A percentile compares a stretch with the other conserved stretches of the same genome.
phyloP scores from a whole-genome alignment of 2,797 vertebrate species.

The Schizopygopsis pylzovi region DNA sequence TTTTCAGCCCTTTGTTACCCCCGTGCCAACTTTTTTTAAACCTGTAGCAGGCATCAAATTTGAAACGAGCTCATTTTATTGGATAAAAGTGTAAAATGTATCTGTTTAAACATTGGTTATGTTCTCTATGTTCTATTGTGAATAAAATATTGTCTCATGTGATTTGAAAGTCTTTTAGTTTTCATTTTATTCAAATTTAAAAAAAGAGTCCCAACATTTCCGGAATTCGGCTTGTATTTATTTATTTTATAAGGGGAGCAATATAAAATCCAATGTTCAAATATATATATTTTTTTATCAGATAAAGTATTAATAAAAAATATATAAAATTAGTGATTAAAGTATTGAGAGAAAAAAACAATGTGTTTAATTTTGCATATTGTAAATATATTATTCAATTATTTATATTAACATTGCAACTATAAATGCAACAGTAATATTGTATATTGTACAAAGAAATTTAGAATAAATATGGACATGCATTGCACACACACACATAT shows the following conservation, averaged over 20 bases:
- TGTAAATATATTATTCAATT: background rate
- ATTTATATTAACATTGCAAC: background rate
- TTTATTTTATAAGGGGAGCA: background rate
- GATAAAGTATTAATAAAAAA: background rate
- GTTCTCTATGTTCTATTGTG: too few relatives aligned
- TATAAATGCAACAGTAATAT: background rate
- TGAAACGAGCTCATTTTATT: too few relatives aligned
- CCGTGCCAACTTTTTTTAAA: too few relatives aligned
- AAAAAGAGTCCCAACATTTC: too few relatives aligned
- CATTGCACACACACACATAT: background rate
- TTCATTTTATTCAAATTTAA: too few relatives aligned
- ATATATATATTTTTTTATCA: background rate
- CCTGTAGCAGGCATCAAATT: too few relatives aligned
- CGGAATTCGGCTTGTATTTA: background rate
- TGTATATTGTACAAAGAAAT: background rate
- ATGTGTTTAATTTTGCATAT: background rate
- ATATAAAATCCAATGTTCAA: background rate
- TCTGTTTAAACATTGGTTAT: too few relatives aligned
- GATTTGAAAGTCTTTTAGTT: too few relatives aligned
- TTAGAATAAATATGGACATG: background rate
- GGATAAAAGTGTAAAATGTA: too few relatives aligned
- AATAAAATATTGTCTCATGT: too few relatives aligned
- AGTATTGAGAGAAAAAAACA: background rate
- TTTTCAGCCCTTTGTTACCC: too few relatives aligned
- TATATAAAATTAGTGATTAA: background rate